A percentile compares a stretch with the other conserved stretches of the same genome.
Conservation (phyloP, 2,797 vertebrate genomes). For the Paramormyrops hopkinsi region DNA sequence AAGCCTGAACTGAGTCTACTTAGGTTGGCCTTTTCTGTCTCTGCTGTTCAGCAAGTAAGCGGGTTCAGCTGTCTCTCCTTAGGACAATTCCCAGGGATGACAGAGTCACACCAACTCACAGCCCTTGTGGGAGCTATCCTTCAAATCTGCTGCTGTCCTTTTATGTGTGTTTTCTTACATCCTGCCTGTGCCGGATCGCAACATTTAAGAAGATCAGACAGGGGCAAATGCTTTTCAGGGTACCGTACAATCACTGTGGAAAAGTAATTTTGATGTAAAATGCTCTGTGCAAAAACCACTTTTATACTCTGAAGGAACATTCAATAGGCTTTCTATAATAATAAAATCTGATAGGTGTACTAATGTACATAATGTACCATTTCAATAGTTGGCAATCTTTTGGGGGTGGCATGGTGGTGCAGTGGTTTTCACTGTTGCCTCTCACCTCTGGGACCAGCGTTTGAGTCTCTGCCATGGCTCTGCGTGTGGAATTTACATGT, state of each 20-base stretch:
- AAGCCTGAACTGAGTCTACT: not conserved
- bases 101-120: not conserved
- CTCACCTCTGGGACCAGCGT: not conserved
- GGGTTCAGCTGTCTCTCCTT: not conserved
- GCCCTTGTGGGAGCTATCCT: not conserved
- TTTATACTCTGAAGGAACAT: not conserved
- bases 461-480: not conserved
- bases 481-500: not conserved
- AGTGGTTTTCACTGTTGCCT: not conserved
- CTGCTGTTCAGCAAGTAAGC: not conserved
- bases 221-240: not conserved
- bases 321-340: not conserved
- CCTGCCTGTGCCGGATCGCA: not conserved
- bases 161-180: not conserved
- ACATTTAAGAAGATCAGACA: constrained; percentile 2
- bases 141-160: not conserved
- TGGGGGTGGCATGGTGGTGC: not conserved
- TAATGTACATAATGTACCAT: not conserved
- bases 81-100: not conserved
- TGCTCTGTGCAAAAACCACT: not conserved
- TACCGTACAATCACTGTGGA: not conserved
- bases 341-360: not conserved
- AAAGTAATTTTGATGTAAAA: not conserved
- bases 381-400: not conserved
- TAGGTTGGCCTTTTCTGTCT: not conserved